Evolutionary conservation across 2,888 invertebrate species (phyloP).

Genomic region (Drosophila hawaiiensis): DNA sequence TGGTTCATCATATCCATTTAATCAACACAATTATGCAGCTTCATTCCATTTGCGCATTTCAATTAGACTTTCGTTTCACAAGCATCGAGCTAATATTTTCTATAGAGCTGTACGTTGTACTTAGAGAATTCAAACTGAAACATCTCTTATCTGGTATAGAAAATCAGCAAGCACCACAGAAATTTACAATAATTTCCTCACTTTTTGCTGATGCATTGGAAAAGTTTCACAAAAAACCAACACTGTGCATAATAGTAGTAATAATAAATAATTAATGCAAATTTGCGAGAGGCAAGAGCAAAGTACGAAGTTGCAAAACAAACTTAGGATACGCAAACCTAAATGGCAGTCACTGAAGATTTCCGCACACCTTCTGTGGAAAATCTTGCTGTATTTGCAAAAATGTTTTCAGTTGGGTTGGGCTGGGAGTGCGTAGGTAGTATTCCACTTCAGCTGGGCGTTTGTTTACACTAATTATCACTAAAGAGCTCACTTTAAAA

Average conservation of each 20-base stretch:
- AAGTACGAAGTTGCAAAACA: conserved; percentile 16
- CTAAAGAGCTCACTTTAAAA: conserved; percentile 12
- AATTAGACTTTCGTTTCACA: not conserved
- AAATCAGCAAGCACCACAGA: not conserved
- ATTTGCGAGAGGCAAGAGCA: not conserved
- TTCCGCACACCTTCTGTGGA: conserved; percentile 33
- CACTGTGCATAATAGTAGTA: conserved; percentile 17
- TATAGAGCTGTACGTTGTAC: not conserved
- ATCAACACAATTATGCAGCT: not conserved
- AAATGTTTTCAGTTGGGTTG: conserved; percentile 39
- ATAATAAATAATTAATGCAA: conserved; percentile 44
- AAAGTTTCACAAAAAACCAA: conserved; percentile 26
- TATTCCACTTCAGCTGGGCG: conserved; percentile 4
- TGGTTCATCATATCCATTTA: conserved; percentile 1
- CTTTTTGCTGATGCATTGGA: conserved; percentile 15
- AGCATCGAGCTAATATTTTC: not conserved
- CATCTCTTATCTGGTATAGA: not conserved
- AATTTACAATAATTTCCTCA: not conserved
- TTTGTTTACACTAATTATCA: conserved; percentile 23
- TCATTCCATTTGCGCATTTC: not conserved
- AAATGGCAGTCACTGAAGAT: conserved; percentile 20
- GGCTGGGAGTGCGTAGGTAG: not conserved
- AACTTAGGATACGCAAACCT: conserved; percentile 10
- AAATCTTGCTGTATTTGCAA: conserved; percentile 49
- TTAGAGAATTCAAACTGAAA: not conserved